Percentiles rank a stretch among this genome's conserved stretches.
phyloP scores from a whole-genome alignment of 2,797 vertebrate species.

The Thunnus albacares region DNA sequence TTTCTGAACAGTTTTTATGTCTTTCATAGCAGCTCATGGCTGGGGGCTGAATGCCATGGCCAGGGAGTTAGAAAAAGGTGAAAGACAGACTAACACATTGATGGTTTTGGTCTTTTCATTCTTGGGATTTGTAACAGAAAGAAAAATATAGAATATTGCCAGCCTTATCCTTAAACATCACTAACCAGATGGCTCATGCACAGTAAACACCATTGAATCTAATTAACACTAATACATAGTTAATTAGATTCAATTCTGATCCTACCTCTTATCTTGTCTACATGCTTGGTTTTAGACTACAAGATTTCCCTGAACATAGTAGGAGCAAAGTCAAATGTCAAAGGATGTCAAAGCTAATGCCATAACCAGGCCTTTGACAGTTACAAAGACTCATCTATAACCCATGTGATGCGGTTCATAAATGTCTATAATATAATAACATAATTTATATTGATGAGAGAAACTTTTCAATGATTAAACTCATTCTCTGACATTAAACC shows the following conservation, averaged over 20 bases:
- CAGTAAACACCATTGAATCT: not conserved
- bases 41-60: no score
- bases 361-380: no score
- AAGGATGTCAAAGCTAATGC: not conserved
- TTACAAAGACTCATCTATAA: not conserved
- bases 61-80: no score
- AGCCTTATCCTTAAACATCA: not conserved
- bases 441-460: constrained; percentile 9
- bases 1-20: no score
- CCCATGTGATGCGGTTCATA: no score
- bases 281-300: not conserved
- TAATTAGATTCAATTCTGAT: not conserved
- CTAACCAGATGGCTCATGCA: not conserved
- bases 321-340: not conserved
- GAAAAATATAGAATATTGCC: no score
- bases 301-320: constrained; percentile 6
- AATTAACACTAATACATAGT: no score
- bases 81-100: no score
- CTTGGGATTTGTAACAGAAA: no score
- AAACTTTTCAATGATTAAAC: not conserved
- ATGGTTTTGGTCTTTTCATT: no score
- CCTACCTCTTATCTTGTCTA: not conserved
- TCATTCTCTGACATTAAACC: not conserved
- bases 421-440: no score
- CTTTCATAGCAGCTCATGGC: no score